phyloP scores from a whole-genome alignment of 1,140 invertebrate genomes.

The Ceratina calcarata region DNA sequence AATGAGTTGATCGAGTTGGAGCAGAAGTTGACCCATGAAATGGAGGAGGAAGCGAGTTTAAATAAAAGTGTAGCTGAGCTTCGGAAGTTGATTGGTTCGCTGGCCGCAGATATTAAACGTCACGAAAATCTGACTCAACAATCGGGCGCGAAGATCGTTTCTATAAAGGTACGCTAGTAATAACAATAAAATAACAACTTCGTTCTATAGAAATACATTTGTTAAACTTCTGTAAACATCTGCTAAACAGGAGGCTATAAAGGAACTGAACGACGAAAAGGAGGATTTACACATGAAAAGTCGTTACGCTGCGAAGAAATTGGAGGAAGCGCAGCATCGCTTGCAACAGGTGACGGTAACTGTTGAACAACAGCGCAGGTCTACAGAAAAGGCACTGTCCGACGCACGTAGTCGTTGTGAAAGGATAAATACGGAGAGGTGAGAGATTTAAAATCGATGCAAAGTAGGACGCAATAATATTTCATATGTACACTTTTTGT shows the following conservation, averaged over 20 bases:
- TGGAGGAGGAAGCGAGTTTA: slow-evolving; percentile 71
- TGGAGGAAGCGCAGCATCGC: slow-evolving; percentile 46
- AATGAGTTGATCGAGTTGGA: slow-evolving; percentile 78
- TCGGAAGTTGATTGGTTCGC: slow-evolving; percentile 69
- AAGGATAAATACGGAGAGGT: slow-evolving; percentile 78
- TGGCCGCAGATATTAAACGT: slow-evolving; percentile 66
- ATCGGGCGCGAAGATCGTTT: slow-evolving; percentile 55
- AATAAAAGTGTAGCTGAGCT: slow-evolving; percentile 68
- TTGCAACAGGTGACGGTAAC: slow-evolving; percentile 63
- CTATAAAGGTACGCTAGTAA: slow-evolving; percentile 55
- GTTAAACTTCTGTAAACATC: background rate
- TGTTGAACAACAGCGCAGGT: slow-evolving; percentile 65
- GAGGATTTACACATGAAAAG: slow-evolving; percentile 57
- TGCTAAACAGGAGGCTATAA: slow-evolving; percentile 76
- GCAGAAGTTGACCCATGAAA: slow-evolving; percentile 70
- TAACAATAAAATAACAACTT: background rate
- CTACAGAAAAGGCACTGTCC: slow-evolving; percentile 54
- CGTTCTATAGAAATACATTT: too few relatives aligned
- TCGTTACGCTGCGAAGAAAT: slow-evolving; percentile 41
- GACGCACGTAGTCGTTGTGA: slow-evolving; percentile 73
- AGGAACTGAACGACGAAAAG: slow-evolving; percentile 64
- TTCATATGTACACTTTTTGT: slow-evolving; percentile 2
- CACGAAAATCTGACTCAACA: slow-evolving; percentile 55
- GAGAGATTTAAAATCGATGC: slow-evolving; percentile 11
- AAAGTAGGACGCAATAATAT: background rate